These are phyloP conservation scores for Agrotis exclamationis DNA, from an alignment of 2,888 invertebrate genomes.

Conservation along the genomic window DNA sequence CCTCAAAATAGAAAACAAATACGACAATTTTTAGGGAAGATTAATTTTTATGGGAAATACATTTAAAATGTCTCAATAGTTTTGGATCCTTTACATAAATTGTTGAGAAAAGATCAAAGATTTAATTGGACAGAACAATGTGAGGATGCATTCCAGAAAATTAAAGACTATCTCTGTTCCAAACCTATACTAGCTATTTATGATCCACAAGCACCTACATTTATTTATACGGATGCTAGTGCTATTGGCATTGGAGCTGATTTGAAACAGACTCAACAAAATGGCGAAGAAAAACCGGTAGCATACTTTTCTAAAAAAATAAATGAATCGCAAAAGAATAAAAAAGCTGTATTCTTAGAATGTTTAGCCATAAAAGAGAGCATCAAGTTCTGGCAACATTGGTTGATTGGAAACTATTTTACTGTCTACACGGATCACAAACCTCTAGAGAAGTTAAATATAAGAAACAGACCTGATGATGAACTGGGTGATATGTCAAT, in stretches of 20 bases:
- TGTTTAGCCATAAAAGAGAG: constrained; percentile 8
- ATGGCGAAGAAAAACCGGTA: not conserved
- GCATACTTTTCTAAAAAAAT: not conserved
- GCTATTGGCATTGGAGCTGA: not conserved
- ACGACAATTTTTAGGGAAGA: too few species aligned
- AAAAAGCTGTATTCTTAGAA: constrained; percentile 4
- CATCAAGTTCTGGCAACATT: constrained; percentile 2
- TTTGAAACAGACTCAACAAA: not conserved
- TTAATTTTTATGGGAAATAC: too few species aligned
- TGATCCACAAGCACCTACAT: not conserved
- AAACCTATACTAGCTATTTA: not conserved
- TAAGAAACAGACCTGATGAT: constrained; percentile 10
- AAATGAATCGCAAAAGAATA: not conserved
- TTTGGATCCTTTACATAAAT: constrained; percentile 56
- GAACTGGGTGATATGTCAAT: constrained; percentile 1
- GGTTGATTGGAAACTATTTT: not conserved
- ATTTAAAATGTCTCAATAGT: constrained; percentile 47
- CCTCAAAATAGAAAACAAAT: too few species aligned
- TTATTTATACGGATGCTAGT: not conserved
- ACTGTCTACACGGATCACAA: constrained; percentile 8
- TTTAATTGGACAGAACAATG: not conserved
- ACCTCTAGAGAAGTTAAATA: constrained; percentile 1
- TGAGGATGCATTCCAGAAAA: not conserved
- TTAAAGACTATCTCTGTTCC: not conserved
- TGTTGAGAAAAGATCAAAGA: not conserved